Conservation (phyloP, 2,797 vertebrate species). For the Falco cherrug region DNA sequence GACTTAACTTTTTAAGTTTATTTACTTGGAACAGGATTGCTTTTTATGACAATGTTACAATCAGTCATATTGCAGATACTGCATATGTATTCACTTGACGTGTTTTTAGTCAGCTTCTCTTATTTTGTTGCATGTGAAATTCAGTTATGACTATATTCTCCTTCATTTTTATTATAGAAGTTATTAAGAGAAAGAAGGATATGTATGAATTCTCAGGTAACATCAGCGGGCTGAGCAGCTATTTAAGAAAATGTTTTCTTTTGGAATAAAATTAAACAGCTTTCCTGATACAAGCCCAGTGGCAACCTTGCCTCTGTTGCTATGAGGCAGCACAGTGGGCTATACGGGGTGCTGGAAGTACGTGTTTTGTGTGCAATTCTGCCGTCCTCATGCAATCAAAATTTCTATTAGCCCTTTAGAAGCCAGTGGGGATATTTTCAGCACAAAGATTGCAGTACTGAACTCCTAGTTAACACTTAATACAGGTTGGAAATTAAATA, state of each 20-base stretch:
- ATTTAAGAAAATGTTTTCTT: constrained; percentile 58
- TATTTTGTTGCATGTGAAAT: constrained; percentile 26
- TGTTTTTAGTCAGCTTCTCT: background rate
- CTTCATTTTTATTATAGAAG: constrained; percentile 32
- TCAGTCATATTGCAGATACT: background rate
- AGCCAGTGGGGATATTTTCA: constrained; percentile 3
- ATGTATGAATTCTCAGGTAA: constrained; percentile 43
- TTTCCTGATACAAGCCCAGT: constrained; percentile 6
- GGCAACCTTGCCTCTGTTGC: constrained; percentile 10
- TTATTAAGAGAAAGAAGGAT: constrained; percentile 29
- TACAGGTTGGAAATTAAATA: background rate
- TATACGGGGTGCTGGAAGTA: constrained; percentile 2
- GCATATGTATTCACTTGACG: rapidly evolving
- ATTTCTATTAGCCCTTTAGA: constrained; percentile 46
- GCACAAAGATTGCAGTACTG: background rate
- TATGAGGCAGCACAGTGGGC: constrained; percentile 20
- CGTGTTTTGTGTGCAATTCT: background rate
- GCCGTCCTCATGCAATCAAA: background rate
- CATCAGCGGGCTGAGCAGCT: background rate
- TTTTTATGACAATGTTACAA: background rate
- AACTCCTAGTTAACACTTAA: background rate
- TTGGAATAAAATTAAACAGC: constrained; percentile 40
- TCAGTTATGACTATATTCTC: constrained; percentile 25
- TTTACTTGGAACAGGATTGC: background rate
- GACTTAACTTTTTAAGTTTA: background rate